Percentiles rank a stretch among this genome's conserved stretches.
phyloP scores from a whole-genome alignment of 1,140 invertebrate genomes.

The Alviniconcha marisindica region DNA sequence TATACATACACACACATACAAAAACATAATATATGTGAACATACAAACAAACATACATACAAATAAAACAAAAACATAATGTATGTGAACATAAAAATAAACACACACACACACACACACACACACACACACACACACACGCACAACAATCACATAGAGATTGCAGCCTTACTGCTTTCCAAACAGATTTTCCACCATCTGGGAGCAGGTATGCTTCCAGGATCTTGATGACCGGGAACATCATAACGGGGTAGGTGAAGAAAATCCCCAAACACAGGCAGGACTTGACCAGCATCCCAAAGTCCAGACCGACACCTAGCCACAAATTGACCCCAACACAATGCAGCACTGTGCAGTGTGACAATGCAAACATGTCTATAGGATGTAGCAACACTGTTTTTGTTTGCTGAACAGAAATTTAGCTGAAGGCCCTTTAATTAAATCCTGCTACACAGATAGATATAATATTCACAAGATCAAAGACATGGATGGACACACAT shows the following conservation, averaged over 20 bases:
- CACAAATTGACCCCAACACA: constrained; percentile 35
- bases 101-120: too few species aligned
- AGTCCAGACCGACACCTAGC: constrained; percentile 72
- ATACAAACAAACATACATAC: background rate
- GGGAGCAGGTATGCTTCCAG: constrained; percentile 73
- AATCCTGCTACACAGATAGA: background rate
- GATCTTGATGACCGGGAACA: constrained; percentile 77
- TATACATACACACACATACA: background rate
- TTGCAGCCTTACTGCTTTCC: constrained; percentile 69
- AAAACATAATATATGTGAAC: too few species aligned
- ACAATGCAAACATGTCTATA: constrained; percentile 20
- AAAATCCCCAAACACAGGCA: constrained; percentile 77
- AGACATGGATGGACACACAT: too few species aligned
- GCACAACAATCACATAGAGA: background rate
- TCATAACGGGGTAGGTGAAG: constrained; percentile 78
- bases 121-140: too few species aligned
- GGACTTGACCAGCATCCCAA: constrained; percentile 76
- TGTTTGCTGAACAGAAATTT: background rate
- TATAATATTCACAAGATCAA: too few species aligned
- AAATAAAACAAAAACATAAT: too few species aligned
- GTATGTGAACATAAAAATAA: too few species aligned
- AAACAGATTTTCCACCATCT: constrained; percentile 63
- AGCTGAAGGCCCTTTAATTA: too few species aligned
- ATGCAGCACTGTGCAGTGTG: background rate
- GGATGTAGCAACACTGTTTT: background rate